Evolutionary conservation across 2,113 vertebrate genomes (phyloP), one percentile per base, ranked within the genome.

Genomic region (Menura novaehollandiae): DNA sequence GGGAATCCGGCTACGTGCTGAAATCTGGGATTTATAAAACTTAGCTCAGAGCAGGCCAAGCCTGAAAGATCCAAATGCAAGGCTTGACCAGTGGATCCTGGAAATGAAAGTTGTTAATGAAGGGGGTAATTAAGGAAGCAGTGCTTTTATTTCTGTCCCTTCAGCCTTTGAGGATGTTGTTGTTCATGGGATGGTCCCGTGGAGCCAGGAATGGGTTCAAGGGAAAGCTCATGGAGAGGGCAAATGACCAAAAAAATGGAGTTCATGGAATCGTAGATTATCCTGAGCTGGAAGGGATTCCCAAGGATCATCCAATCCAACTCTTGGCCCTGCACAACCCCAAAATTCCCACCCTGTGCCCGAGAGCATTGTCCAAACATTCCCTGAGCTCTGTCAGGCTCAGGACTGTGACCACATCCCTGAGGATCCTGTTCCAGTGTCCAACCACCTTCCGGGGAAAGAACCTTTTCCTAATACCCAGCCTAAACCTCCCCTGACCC

Each of bases 111-210:
- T 21, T 23, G 0, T 51, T 89, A 76, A 68, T 6, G 3, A 69
- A 63, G 53, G 7, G 7, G 20, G 6, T 20, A 82, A 75, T 82
- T 62, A 78, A 72, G 35, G 35, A 74, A 55, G 46, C 11, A 37
- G 19, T 0, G 2, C 11, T 78, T 63, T 13, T 4, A 7, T 71
- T 59, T 58, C 15, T 27, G 13, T 27, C 14, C 46, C 26, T 63
- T 75, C 74, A 51, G 8, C 39, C 47, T 67, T 51, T 43, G 66
- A 46, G 41, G 43, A 19, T 75, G 41, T 8, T 71, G 52, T 10
- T 83, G 26, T 8, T 32, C 1, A 0, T 39, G 82, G 76, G 41
- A 15, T 14, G 14, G 5, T 39, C 33, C 18, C 5, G 2, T 18
- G 37, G 47, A 88, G 24, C 4, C 37, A 30, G 51, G 39, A 37